Conservation (phyloP, 1,140 invertebrate species). For the Cyphomyrmex costatus region DNA sequence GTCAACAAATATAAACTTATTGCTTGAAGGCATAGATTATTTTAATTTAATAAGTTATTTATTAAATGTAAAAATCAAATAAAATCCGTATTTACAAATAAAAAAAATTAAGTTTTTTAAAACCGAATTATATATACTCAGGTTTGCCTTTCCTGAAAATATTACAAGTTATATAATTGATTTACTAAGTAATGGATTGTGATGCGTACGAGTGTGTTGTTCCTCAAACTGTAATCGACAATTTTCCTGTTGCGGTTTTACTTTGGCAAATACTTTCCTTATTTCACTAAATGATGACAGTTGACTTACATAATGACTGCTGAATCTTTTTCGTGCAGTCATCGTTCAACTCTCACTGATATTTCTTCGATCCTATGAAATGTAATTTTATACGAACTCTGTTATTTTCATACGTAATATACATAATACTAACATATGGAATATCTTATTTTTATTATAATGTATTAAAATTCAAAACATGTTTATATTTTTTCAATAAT, state of each 20-base stretch:
- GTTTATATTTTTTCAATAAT: too few relatives aligned
- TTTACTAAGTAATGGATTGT: neutral
- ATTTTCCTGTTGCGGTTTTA: conserved; percentile 13
- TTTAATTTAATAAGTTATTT: conserved; percentile 21
- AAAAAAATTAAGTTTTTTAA: neutral
- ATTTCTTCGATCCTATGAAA: conserved; percentile 22
- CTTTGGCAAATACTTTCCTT: conserved; percentile 10
- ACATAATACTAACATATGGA: neutral
- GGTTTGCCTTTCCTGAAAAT: neutral
- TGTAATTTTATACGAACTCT: conserved; percentile 18
- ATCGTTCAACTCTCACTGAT: conserved; percentile 50
- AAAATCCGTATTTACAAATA: neutral
- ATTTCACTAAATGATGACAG: conserved; percentile 44
- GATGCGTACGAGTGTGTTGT: neutral
- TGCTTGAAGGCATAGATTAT: neutral
- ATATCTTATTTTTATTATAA: neutral
- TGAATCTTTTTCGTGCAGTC: conserved; percentile 48
- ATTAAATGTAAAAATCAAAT: neutral
- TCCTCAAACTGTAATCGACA: neutral
- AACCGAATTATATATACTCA: neutral
- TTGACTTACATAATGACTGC: conserved; percentile 34
- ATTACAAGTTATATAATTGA: neutral
- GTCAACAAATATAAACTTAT: neutral
- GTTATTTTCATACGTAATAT: conserved; percentile 27
- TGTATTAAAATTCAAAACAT: neutral